These are phyloP conservation scores for Rhadinocentrus ornatus DNA, from an alignment of 2,797 vertebrate genomes.

Conservation along the genomic window DNA sequence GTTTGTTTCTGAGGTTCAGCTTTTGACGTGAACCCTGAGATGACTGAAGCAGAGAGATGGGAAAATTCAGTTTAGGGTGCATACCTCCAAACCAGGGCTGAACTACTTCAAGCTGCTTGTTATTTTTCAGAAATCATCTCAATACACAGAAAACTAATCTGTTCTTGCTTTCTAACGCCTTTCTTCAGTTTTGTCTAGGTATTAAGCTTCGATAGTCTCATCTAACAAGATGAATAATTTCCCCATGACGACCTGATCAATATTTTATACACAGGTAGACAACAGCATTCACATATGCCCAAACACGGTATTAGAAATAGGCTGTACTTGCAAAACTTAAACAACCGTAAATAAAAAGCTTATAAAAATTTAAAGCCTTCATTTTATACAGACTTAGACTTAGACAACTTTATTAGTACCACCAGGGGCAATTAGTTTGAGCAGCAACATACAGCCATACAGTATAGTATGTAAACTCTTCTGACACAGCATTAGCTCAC, in stretches of 20 bases:
- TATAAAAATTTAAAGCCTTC: slow-evolving; percentile 67
- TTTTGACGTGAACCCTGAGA: too few relatives aligned
- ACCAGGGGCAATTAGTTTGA: too few relatives aligned
- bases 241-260: slow-evolving; percentile 29
- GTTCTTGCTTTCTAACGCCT: background rate
- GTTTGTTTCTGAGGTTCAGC: too few relatives aligned
- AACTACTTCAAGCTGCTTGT: too few relatives aligned
- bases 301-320: background rate
- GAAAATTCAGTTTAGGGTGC: too few relatives aligned
- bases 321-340: slow-evolving; percentile 2
- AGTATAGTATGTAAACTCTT: too few relatives aligned
- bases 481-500: too few relatives aligned
- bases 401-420: too few relatives aligned
- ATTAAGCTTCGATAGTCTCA: background rate
- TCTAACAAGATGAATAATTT: slow-evolving; percentile 35
- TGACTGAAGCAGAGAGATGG: too few relatives aligned
- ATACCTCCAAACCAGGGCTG: too few relatives aligned
- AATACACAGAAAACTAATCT: background rate
- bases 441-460: too few relatives aligned
- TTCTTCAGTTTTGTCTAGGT: background rate
- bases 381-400: slow-evolving; percentile 63
- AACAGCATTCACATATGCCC: background rate
- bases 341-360: slow-evolving; percentile 16
- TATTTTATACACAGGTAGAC: slow-evolving; percentile 46
- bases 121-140: background rate